These are phyloP conservation scores for Neosilurus hyrtlii DNA, from an alignment of 2,797 vertebrate species.

Conservation along the genomic window DNA sequence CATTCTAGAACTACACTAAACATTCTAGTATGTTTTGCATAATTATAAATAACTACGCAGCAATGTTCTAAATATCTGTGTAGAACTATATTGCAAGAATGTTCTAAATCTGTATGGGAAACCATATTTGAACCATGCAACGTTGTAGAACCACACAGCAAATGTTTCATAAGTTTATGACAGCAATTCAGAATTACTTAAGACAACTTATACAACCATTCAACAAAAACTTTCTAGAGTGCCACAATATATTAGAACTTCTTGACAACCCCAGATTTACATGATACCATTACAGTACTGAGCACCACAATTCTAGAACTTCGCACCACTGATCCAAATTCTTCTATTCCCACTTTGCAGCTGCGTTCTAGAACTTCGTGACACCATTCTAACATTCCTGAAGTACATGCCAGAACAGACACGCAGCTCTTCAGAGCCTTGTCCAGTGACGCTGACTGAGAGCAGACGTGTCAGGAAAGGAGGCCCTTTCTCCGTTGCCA, in stretches of 20 bases:
- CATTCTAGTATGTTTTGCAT: neutral
- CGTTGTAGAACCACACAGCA: neutral
- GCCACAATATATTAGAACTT: too few relatives aligned
- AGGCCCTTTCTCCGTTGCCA: conserved; percentile 29
- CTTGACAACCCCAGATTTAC: too few relatives aligned
- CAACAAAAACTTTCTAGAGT: neutral
- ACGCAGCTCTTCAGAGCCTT: neutral
- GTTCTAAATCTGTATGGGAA: too few relatives aligned
- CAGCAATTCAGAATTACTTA: too few relatives aligned
- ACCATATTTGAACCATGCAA: neutral
- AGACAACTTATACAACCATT: too few relatives aligned
- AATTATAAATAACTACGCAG: neutral
- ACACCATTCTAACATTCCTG: neutral
- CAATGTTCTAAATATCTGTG: neutral
- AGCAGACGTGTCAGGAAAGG: conserved; percentile 21
- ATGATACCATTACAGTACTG: neutral
- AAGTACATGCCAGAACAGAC: neutral
- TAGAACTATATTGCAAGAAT: neutral
- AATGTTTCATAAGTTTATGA: too few relatives aligned
- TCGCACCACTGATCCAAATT: neutral
- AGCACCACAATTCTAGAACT: neutral
- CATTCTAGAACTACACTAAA: neutral
- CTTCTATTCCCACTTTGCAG: too few relatives aligned
- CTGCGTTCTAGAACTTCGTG: neutral
- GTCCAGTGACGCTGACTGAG: neutral